These are phyloP conservation scores for Carposina sasakii DNA, from an alignment of 1,140 invertebrate genomes.

Conservation along the genomic window DNA sequence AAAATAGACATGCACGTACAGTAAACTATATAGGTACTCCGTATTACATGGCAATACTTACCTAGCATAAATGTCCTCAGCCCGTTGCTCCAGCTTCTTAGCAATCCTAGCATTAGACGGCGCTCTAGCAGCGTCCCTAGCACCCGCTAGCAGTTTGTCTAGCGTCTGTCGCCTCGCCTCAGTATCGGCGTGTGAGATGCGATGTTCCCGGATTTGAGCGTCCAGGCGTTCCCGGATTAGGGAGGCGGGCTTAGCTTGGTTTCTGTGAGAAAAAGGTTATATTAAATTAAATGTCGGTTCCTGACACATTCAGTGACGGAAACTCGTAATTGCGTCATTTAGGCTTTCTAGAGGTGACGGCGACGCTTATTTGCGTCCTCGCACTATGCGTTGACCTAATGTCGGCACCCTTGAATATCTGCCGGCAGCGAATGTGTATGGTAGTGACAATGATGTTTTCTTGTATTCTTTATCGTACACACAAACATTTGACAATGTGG, in stretches of 20 bases:
- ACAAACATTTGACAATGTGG: too few relatives aligned
- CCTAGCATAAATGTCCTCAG: constrained; percentile 85
- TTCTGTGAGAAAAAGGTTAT: constrained; percentile 56
- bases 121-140: constrained; percentile 85
- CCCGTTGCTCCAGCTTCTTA: constrained; percentile 90
- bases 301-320: too few relatives aligned
- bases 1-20: too few relatives aligned
- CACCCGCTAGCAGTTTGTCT: constrained; percentile 84
- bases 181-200: constrained; percentile 86
- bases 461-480: too few relatives aligned
- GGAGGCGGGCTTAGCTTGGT: constrained; percentile 85
- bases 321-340: too few relatives aligned
- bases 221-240: constrained; percentile 91
- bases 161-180: constrained; percentile 89
- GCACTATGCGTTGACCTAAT: too few relatives aligned
- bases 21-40: neutral
- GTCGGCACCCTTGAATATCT: too few relatives aligned
- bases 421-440: too few relatives aligned
- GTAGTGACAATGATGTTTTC: too few relatives aligned
- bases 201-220: constrained; percentile 90
- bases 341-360: too few relatives aligned
- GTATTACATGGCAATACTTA: constrained; percentile 19
- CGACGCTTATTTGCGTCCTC: too few relatives aligned
- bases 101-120: constrained; percentile 89
- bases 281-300: neutral